A percentile compares a stretch with the other conserved stretches of the same genome.
These are phyloP conservation scores for Apis dorsata DNA, from an alignment of 1,140 invertebrate genomes.

Conservation along the genomic window DNA sequence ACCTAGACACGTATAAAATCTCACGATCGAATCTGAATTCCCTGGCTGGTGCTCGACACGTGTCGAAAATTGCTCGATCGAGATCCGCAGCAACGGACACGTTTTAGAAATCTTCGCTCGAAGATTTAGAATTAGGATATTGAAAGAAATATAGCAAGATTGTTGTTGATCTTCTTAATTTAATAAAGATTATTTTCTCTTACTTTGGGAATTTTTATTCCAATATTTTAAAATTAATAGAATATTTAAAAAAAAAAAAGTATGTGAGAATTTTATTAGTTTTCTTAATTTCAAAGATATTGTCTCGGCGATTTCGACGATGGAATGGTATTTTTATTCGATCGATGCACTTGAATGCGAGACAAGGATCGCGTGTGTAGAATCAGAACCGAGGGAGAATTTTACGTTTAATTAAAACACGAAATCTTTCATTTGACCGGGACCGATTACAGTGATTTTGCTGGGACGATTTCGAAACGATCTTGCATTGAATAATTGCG, in stretches of 20 bases:
- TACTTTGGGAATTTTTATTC: too few relatives aligned
- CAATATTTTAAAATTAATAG: too few relatives aligned
- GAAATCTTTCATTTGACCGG: constrained; percentile 40
- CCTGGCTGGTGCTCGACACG: not conserved
- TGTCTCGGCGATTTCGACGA: too few relatives aligned
- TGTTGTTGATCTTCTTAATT: too few relatives aligned
- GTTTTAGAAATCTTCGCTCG: too few relatives aligned
- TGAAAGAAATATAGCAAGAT: too few relatives aligned
- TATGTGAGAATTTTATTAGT: too few relatives aligned
- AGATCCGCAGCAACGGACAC: not conserved
- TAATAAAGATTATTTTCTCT: too few relatives aligned
- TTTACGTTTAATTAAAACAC: constrained; percentile 49
- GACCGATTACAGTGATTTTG: constrained; percentile 21
- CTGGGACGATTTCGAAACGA: not conserved
- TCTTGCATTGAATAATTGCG: constrained; percentile 52
- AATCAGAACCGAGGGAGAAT: not conserved
- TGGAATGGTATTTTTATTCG: not conserved
- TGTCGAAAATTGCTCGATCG: not conserved
- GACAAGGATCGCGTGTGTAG: not conserved
- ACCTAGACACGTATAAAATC: not conserved
- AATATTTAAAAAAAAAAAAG: too few relatives aligned
- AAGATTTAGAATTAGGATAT: too few relatives aligned
- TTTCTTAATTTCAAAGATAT: too few relatives aligned
- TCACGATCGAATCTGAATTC: not conserved
- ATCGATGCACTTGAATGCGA: not conserved